These are phyloP conservation scores for Buathra laborator DNA, from an alignment of 2,888 invertebrate species.

Conservation along the genomic window DNA sequence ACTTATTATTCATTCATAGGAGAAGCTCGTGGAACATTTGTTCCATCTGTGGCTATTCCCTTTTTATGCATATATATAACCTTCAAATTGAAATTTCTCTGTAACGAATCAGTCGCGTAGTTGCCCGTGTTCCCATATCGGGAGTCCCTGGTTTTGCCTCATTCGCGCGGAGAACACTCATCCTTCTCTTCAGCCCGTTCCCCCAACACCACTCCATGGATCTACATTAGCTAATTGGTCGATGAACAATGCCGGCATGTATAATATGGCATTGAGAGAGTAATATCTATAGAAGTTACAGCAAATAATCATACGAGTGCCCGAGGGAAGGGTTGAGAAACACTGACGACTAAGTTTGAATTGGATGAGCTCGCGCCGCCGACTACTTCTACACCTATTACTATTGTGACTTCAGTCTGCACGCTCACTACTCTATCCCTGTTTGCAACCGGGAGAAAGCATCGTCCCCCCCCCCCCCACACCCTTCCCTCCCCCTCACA, in stretches of 20 bases:
- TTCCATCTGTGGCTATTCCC: constrained; percentile 22
- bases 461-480: not conserved
- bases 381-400: constrained; percentile 48
- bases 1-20: constrained; percentile 50
- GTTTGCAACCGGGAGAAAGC: constrained; percentile 45
- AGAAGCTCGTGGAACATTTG: constrained; percentile 24
- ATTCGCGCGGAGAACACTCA: constrained; percentile 39
- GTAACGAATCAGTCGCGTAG: constrained; percentile 45
- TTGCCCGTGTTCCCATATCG: constrained; percentile 39
- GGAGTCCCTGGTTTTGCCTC: constrained; percentile 55
- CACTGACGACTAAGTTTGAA: constrained; percentile 70
- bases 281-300: constrained; percentile 32
- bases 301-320: constrained; percentile 40
- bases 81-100: constrained; percentile 39
- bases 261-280: constrained; percentile 43
- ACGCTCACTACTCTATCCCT: constrained; percentile 17
- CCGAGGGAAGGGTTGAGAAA: constrained; percentile 63
- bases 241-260: constrained; percentile 54
- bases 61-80: constrained; percentile 38
- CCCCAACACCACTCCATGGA: constrained; percentile 11
- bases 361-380: constrained; percentile 67
- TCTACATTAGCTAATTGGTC: constrained; percentile 74
- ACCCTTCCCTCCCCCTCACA: constrained; percentile 25
- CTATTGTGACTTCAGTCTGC: constrained; percentile 38
- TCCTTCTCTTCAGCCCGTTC: constrained; percentile 15